A percentile compares a stretch with the other conserved stretches of the same genome.
phyloP scores from a whole-genome alignment of 2,113 vertebrate genomes.

The Accipiter virgatus region DNA sequence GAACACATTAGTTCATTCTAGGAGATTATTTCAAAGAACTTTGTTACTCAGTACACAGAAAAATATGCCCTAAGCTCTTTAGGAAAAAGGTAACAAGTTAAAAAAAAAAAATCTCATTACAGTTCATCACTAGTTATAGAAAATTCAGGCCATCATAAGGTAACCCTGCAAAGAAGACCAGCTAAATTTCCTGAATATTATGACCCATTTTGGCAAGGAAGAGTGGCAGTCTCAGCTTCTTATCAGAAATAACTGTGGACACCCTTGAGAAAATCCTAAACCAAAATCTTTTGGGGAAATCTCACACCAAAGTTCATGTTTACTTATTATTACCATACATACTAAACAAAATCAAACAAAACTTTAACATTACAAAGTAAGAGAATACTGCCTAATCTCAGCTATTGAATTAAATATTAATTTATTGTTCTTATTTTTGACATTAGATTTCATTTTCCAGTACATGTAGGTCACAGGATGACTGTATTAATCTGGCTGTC shows the following conservation, averaged over 20 bases:
- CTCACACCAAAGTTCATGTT: background rate
- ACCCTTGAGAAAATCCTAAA: background rate
- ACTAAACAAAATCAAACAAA: background rate
- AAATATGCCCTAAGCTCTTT: background rate
- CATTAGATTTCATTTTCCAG: background rate
- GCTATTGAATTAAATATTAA: background rate
- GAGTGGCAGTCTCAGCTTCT: background rate
- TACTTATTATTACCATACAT: background rate
- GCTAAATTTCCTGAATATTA: background rate
- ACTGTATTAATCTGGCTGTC: background rate
- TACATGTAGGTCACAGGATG: background rate
- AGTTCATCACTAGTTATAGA: background rate
- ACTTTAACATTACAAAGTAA: background rate
- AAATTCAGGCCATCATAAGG: background rate
- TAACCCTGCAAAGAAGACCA: background rate
- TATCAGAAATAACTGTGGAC: background rate
- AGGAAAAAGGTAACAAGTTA: background rate
- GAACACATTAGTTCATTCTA: accelerated
- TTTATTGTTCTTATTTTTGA: background rate
- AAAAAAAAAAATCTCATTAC: background rate
- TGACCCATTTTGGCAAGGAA: background rate
- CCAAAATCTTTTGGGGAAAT: background rate
- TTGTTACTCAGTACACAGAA: background rate
- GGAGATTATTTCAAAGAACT: background rate
- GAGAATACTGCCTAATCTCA: background rate